These are phyloP conservation scores for Drosophila fulvimacula DNA, from an alignment of 2,888 invertebrate species.

Conservation along the genomic window DNA sequence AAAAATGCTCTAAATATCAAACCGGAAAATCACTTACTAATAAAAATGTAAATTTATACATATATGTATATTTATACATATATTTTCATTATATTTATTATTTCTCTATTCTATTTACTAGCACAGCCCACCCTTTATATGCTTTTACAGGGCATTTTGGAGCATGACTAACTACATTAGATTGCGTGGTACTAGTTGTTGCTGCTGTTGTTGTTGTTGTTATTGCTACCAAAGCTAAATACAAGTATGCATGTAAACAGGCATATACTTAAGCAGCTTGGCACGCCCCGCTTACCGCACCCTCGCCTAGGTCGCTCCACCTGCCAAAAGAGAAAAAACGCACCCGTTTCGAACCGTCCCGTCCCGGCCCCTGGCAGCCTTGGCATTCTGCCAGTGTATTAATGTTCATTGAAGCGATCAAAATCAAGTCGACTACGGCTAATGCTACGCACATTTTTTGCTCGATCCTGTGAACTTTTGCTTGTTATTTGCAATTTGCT, in stretches of 20 bases:
- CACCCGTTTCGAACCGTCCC: background rate
- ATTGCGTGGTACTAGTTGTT: conserved; percentile 30
- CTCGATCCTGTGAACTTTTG: conserved; percentile 66
- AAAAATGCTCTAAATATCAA: no score
- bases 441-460: conserved; percentile 74
- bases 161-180: conserved; percentile 49
- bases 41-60: no score
- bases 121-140: background rate
- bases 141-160: conserved; percentile 22
- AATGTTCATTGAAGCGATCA: conserved; percentile 81
- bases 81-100: no score
- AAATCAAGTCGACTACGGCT: conserved; percentile 81
- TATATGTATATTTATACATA: no score
- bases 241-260: conserved; percentile 80
- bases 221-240: conserved; percentile 64
- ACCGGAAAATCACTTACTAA: no score
- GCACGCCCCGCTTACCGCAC: conserved; percentile 14
- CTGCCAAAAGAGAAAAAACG: background rate
- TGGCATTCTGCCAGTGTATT: conserved; percentile 60
- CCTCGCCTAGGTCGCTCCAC: conserved; percentile 8
- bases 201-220: conserved; percentile 38
- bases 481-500: conserved; percentile 79
- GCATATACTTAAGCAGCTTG: conserved; percentile 71
- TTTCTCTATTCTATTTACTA: background rate
- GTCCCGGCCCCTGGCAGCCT: background rate